Base-by-base conservation (phyloP, 2,888 invertebrate species). In the Pachymerium ferrugineum region DNA sequence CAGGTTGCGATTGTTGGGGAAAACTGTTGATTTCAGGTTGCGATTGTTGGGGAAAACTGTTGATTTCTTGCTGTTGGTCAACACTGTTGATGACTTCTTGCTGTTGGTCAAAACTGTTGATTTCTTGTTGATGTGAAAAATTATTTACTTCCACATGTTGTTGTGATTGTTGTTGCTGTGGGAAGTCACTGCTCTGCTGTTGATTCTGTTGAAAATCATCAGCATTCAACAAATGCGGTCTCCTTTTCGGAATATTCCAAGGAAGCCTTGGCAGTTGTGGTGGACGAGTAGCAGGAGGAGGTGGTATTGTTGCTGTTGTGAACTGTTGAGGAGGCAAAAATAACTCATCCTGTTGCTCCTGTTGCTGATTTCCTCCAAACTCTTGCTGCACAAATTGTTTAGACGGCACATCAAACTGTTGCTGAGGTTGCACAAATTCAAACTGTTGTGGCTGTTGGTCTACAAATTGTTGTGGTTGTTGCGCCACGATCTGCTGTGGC, bases 361-460 rank as follows among this genome's bases (percentile, higher is more conserved):
- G n/a, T n/a, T n/a, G n/a, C n/a, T n/a, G n/a, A n/a, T n/a, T n/a
- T n/a, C n/a, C n/a, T n/a, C n/a, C n/a, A n/a, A n/a, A n/a, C n/a
- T n/a, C n/a, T n/a, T n/a, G n/a, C n/a, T n/a, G n/a, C n/a, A n/a
- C n/a, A n/a, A n/a, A n/a, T n/a, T n/a, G n/a, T n/a, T n/a, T n/a
- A n/a, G n/a, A n/a, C n/a, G n/a, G n/a, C n/a, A n/a, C n/a, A n/a
- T n/a, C 38, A 4, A 38, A 3, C 38, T 16, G 14, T 38, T 38
- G n/a, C 16, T 38, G n/a, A 4, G 38, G 38, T 0, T 38, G 5
- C 4, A 38, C 14, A 14, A 1, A 2, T 2, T 38, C 28, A 62
- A 62, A 62, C 62, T 62, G 62, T 6, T 62, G 62, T 62, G 14
- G 70, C 14, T 70, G 70, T 14, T 70, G 70, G 12, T 12, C 29